A percentile compares a stretch with the other conserved stretches of the same genome.
Conservation (phyloP, 2,888 invertebrate species). For the Pseudeuparius sepicola region DNA sequence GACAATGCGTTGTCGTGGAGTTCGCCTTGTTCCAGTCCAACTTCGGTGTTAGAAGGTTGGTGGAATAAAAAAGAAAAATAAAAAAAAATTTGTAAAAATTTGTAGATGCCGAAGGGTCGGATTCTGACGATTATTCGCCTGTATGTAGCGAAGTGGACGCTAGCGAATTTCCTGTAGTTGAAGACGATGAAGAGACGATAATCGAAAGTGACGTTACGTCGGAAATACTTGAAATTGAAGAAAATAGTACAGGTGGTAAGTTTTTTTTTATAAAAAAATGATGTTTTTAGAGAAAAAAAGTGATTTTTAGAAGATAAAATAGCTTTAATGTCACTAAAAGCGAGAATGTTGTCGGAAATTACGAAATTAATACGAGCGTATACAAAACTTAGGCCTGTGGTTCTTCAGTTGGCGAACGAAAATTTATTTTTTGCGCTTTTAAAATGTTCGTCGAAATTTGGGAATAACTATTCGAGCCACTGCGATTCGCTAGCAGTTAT, state of each 20-base stretch:
- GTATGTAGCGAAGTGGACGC: slow-evolving; percentile 50
- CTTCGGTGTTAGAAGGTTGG: slow-evolving; percentile 18
- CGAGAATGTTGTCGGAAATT: slow-evolving; percentile 26
- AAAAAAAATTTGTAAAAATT: too few relatives aligned
- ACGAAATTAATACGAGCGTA: slow-evolving; percentile 26
- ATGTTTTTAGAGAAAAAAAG: too few relatives aligned
- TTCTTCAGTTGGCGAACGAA: slow-evolving; percentile 24
- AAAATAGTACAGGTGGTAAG: slow-evolving; percentile 10
- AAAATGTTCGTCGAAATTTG: slow-evolving; percentile 24
- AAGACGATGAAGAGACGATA: slow-evolving; percentile 7
- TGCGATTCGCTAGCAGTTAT: slow-evolving; percentile 20
- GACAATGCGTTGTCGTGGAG: slow-evolving; percentile 23
- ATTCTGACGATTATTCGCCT: slow-evolving; percentile 56
- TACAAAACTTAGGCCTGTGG: slow-evolving; percentile 23
- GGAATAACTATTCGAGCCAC: slow-evolving; percentile 14
- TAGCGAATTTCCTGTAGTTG: slow-evolving; percentile 15
- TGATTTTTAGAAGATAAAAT: too few relatives aligned
- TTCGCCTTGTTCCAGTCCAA: slow-evolving; percentile 22
- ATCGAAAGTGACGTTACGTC: not conserved
- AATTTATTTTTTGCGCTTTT: slow-evolving; percentile 27
- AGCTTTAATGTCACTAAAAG: too few relatives aligned
- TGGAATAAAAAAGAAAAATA: too few relatives aligned
- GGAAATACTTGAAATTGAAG: slow-evolving; percentile 13
- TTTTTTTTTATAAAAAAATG: too few relatives aligned
- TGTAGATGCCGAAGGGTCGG: slow-evolving; percentile 34